Evolutionary conservation across 2,888 invertebrate genomes (phyloP).

Genomic region (Pseudococcus viburni): DNA sequence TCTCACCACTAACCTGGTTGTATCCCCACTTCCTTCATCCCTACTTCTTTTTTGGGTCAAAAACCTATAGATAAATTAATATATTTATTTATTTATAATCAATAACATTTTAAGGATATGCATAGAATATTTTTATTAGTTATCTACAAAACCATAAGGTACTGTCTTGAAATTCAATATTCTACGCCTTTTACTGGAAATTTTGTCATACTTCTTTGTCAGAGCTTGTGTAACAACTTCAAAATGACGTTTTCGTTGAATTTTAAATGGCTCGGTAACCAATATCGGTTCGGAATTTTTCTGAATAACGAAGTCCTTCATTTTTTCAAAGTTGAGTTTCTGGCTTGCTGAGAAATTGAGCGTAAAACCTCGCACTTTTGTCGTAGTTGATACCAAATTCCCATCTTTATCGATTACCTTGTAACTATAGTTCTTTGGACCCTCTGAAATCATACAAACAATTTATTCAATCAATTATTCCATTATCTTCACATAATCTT

Average conservation of each 20-base stretch:
- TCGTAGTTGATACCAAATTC: background rate
- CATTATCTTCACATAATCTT: too few relatives aligned
- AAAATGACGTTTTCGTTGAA: background rate
- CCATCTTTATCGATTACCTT: background rate
- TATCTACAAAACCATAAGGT: background rate
- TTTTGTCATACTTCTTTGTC: background rate
- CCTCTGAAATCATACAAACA: background rate
- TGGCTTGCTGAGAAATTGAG: background rate
- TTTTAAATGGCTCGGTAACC: background rate
- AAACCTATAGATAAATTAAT: too few relatives aligned
- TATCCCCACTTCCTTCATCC: too few relatives aligned
- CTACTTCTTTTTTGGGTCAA: too few relatives aligned
- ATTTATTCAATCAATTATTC: too few relatives aligned
- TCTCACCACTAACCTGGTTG: too few relatives aligned
- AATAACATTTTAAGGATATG: too few relatives aligned
- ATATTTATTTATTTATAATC: too few relatives aligned
- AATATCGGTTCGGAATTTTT: background rate
- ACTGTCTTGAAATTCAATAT: background rate
- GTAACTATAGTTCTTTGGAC: conserved; percentile 18
- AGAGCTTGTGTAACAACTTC: background rate
- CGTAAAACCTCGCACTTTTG: background rate
- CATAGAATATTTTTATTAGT: too few relatives aligned
- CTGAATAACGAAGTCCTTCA: background rate
- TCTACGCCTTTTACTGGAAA: background rate
- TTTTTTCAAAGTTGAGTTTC: background rate